Evolutionary conservation across 35 echinoderm and acorn worm genomes (phyloP).

Genomic region (Lytechinus pictus): DNA sequence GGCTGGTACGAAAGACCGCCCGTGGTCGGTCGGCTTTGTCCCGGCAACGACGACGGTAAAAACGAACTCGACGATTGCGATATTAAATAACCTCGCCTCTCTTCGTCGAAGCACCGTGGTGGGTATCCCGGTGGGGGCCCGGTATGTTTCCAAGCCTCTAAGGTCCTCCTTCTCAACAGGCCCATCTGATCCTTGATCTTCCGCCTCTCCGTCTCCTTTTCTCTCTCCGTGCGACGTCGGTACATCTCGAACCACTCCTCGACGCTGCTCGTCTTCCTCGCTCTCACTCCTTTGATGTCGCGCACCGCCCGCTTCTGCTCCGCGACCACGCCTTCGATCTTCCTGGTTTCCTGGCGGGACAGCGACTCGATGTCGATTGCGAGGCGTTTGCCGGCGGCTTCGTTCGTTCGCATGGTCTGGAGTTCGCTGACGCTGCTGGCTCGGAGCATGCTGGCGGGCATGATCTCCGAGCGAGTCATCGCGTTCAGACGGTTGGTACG

Average conservation of each 20-base stretch:
- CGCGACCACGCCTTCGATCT: constrained; percentile 8
- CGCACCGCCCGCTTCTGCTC: constrained; percentile 3
- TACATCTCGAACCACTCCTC: constrained; percentile 34
- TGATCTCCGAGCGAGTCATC: constrained; percentile 42
- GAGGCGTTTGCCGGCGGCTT: constrained; percentile 38
- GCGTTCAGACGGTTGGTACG: constrained; percentile 32
- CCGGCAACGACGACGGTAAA: background rate
- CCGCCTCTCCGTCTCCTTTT: constrained; percentile 3
- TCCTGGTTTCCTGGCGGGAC: background rate
- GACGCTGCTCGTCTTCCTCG: constrained; percentile 23
- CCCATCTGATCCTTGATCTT: constrained; percentile 38
- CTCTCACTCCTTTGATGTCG: background rate
- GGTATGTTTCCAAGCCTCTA: background rate
- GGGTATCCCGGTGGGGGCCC: background rate
- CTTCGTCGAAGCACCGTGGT: background rate
- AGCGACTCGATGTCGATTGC: background rate
- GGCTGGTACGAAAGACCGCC: background rate
- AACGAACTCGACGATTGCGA: background rate
- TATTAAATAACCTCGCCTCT: background rate
- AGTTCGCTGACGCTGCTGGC: constrained; percentile 47
- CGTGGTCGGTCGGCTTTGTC: background rate
- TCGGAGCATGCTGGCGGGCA: constrained; percentile 38
- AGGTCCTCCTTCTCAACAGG: background rate
- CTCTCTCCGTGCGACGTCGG: background rate
- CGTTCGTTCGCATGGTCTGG: constrained; percentile 27